Conservation (phyloP, 2,888 invertebrate species). For the Pachycephus smyrnensis region DNA sequence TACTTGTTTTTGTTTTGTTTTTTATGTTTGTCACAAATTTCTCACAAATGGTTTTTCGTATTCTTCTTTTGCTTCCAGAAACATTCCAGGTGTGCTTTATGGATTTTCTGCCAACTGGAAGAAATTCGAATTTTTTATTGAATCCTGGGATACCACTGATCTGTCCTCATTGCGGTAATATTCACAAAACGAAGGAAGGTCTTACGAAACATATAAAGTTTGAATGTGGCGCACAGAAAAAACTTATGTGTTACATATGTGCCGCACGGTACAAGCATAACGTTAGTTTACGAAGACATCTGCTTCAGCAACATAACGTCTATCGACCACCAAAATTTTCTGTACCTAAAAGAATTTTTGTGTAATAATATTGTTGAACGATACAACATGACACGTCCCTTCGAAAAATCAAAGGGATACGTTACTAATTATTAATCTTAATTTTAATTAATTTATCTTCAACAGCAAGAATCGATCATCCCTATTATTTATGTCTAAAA, state of each 20-base stretch:
- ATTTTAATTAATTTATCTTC: too few species aligned
- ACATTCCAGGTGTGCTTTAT: too few species aligned
- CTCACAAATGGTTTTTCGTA: background rate
- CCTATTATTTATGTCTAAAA: too few species aligned
- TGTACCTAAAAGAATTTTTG: conserved; percentile 37
- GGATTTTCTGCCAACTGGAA: too few species aligned
- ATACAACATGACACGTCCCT: too few species aligned
- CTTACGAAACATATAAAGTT: conserved; percentile 65
- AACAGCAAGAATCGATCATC: too few species aligned
- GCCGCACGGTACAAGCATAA: conserved; percentile 52
- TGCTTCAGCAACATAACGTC: conserved; percentile 49
- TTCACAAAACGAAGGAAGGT: conserved; percentile 60
- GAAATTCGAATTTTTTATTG: too few species aligned
- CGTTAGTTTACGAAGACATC: conserved; percentile 50
- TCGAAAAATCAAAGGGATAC: too few species aligned
- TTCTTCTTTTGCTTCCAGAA: conserved; percentile 34
- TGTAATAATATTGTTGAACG: background rate
- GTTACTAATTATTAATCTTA: too few species aligned
- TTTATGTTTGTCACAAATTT: background rate
- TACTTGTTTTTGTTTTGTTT: too few species aligned
- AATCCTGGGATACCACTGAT: conserved; percentile 13
- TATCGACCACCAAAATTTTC: conserved; percentile 45
- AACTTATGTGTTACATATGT: conserved; percentile 51
- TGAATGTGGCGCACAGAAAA: conserved; percentile 63
- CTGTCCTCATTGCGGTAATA: conserved; percentile 62